Percentiles rank a stretch among this genome's conserved stretches.
Evolutionary conservation across 2,113 vertebrate species (phyloP).

Genomic region (Ochotona curzoniae): DNA sequence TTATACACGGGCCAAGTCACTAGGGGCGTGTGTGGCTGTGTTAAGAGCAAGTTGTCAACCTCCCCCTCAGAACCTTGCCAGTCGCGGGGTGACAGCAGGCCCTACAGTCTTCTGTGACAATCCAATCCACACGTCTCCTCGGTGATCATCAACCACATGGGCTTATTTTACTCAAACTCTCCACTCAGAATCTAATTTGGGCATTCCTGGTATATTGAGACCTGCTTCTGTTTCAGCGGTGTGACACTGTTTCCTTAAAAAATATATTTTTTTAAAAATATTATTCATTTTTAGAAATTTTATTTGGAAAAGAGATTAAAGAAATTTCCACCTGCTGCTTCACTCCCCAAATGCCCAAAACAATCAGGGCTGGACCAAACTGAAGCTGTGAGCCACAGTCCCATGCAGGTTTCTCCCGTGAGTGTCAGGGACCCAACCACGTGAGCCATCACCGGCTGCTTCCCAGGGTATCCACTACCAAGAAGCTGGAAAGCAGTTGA

Average conservation of each 20-base stretch:
- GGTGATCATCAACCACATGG: conserved; percentile 11
- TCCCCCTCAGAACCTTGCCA: conserved; percentile 47
- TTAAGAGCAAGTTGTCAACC: conserved; percentile 44
- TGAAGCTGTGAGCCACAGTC: too few relatives aligned
- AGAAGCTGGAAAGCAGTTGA: too few relatives aligned
- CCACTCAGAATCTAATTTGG: not conserved
- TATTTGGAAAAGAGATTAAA: too few relatives aligned
- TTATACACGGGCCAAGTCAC: conserved; percentile 7
- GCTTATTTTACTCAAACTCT: conserved; percentile 33
- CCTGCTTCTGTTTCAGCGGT: not conserved
- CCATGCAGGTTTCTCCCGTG: too few relatives aligned
- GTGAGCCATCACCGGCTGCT: too few relatives aligned
- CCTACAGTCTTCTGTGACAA: conserved; percentile 36
- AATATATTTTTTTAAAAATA: too few relatives aligned
- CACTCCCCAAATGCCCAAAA: too few relatives aligned
- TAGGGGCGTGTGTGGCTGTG: conserved; percentile 28
- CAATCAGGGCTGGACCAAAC: too few relatives aligned
- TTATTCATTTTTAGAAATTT: too few relatives aligned
- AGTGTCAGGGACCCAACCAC: too few relatives aligned
- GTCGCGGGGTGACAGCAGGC: not conserved
- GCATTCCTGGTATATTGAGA: not conserved
- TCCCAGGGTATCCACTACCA: too few relatives aligned
- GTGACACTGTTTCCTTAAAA: conserved; percentile 23
- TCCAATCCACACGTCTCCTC: conserved; percentile 43
- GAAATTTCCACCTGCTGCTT: too few relatives aligned